These are phyloP conservation scores for Gonatopus flavifemur DNA, from an alignment of 1,140 invertebrate genomes.

Conservation along the genomic window DNA sequence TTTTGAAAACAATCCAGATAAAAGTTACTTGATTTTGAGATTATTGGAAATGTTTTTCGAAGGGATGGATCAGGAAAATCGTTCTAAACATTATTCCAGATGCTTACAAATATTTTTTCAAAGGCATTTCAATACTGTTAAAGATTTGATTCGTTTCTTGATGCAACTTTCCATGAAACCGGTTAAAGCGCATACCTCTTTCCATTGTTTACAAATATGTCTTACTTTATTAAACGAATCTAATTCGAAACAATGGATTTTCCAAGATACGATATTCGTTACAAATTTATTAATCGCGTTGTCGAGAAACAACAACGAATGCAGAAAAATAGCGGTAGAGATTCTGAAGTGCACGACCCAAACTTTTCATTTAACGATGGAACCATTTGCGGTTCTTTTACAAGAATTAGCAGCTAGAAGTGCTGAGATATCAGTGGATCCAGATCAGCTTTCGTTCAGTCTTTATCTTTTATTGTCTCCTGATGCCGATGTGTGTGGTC, in stretches of 20 bases:
- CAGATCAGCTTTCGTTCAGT: slow-evolving; percentile 62
- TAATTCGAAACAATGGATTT: slow-evolving; percentile 35
- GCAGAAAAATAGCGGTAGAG: slow-evolving; percentile 34
- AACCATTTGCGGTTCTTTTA: slow-evolving; percentile 41
- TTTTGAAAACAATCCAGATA: slow-evolving; percentile 40
- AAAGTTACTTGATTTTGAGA: slow-evolving; percentile 42
- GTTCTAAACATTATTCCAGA: slow-evolving; percentile 42
- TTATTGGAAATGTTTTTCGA: slow-evolving; percentile 49
- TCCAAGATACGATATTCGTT: slow-evolving; percentile 43
- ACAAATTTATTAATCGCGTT: slow-evolving; percentile 47
- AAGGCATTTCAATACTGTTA: slow-evolving; percentile 39
- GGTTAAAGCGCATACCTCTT: slow-evolving; percentile 39
- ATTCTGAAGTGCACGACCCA: slow-evolving; percentile 38
- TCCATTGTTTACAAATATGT: slow-evolving; percentile 41
- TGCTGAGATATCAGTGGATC: slow-evolving; percentile 65
- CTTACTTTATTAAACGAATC: slow-evolving; percentile 30
- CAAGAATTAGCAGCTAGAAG: slow-evolving; percentile 35
- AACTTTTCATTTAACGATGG: slow-evolving; percentile 28
- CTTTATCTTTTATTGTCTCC: slow-evolving; percentile 59
- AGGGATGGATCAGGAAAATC: slow-evolving; percentile 32
- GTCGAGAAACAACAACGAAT: slow-evolving; percentile 31
- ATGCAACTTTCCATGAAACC: slow-evolving; percentile 48
- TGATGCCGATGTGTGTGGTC: slow-evolving; percentile 46
- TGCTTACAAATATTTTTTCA: slow-evolving; percentile 52
- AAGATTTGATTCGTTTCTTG: slow-evolving; percentile 41